These are phyloP conservation scores for Pseudopleuronectes americanus DNA, from an alignment of 2,797 vertebrate species.

Conservation along the genomic window DNA sequence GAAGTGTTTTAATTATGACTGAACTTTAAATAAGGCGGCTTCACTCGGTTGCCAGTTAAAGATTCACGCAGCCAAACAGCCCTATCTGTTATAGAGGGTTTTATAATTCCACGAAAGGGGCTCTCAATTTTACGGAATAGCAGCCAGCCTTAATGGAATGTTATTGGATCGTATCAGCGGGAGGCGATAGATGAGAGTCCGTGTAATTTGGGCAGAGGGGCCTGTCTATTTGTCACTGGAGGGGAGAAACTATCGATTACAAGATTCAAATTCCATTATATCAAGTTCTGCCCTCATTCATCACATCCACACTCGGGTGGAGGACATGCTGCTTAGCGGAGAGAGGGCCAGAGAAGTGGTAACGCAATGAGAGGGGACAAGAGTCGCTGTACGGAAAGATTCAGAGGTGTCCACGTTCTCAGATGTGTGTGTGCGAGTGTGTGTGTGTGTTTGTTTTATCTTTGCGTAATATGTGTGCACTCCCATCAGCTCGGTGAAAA, in stretches of 20 bases:
- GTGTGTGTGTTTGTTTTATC: conserved; percentile 5
- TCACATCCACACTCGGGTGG: conserved; percentile 67
- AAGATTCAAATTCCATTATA: conserved; percentile 82
- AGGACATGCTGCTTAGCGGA: conserved; percentile 60
- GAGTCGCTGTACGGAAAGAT: conserved; percentile 1
- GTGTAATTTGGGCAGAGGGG: conserved; percentile 75
- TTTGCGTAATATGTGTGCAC: conserved; percentile 15
- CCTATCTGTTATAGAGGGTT: conserved; percentile 54
- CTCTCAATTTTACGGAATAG: conserved; percentile 79
- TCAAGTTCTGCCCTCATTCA: conserved; percentile 73
- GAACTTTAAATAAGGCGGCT: neutral
- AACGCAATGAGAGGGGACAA: neutral
- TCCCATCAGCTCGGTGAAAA: conserved; percentile 60
- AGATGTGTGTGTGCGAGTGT: conserved; percentile 12
- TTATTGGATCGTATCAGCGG: conserved; percentile 79
- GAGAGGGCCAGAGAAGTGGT: conserved; percentile 41
- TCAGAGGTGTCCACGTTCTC: conserved; percentile 23
- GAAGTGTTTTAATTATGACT: neutral
- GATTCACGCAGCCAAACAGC: conserved; percentile 22
- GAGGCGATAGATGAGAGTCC: conserved; percentile 73
- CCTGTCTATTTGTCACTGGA: conserved; percentile 81
- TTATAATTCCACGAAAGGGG: conserved; percentile 68
- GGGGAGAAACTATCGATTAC: conserved; percentile 82
- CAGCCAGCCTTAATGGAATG: conserved; percentile 76
- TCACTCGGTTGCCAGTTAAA: conserved; percentile 15